phyloP scores from a whole-genome alignment of 2,888 invertebrate genomes.

The Ophioninae sp. region DNA sequence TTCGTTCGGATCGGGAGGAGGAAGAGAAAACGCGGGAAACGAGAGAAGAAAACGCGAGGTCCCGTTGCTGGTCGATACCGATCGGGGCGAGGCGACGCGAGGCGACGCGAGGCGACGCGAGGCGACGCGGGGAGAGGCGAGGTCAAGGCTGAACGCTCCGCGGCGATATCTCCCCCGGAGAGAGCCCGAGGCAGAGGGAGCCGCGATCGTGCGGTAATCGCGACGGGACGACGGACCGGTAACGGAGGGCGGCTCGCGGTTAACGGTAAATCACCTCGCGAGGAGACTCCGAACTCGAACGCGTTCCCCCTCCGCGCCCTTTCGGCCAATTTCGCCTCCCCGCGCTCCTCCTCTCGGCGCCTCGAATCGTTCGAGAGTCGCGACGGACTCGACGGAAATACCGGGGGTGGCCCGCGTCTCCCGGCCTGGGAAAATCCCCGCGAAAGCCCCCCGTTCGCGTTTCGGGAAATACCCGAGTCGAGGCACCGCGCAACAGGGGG shows the following conservation, averaged over 20 bases:
- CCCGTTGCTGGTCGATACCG: constrained; percentile 21
- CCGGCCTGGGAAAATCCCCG: not conserved
- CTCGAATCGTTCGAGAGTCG: constrained; percentile 29
- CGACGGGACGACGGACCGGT: constrained; percentile 56
- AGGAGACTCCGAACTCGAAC: constrained; percentile 61
- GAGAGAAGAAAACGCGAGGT: constrained; percentile 8
- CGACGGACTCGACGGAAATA: too few species aligned
- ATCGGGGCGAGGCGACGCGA: too few species aligned
- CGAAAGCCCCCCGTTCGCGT: not conserved
- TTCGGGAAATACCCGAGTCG: not conserved
- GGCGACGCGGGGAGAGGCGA: not conserved
- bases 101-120: not conserved
- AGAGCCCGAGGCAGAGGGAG: constrained; percentile 9
- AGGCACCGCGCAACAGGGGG: too few species aligned
- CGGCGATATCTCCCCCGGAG: not conserved
- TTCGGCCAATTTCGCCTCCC: not conserved
- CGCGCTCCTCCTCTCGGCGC: constrained; percentile 15
- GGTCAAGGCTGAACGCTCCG: not conserved
- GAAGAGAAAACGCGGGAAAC: not conserved
- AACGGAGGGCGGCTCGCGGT: constrained; percentile 60
- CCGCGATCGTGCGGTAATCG: constrained; percentile 27
- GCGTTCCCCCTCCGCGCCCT: too few species aligned
- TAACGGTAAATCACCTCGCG: constrained; percentile 58
- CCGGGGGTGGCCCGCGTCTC: not conserved
- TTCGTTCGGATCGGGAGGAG: not conserved